Conservation (phyloP, 2,113 vertebrate species). For the Epinephelus lanceolatus region DNA sequence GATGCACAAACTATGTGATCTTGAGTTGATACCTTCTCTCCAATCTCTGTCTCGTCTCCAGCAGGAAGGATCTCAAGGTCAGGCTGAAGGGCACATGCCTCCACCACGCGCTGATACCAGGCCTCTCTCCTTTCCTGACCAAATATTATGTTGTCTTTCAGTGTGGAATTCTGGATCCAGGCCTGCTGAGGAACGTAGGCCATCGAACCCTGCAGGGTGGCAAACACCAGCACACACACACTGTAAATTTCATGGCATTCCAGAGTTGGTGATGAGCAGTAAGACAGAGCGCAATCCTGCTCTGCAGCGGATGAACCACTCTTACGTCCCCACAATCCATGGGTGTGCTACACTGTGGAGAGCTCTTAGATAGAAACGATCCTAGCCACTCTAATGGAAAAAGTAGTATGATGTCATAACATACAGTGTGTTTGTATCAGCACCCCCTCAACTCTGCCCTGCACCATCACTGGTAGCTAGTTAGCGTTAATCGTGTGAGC, state of each 20-base stretch:
- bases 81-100: conserved; percentile 91
- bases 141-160: conserved; percentile 92
- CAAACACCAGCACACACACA: background rate
- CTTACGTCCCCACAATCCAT: too few relatives aligned
- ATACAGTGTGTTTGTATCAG: too few relatives aligned
- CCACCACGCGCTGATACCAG: conserved; percentile 88
- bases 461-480: too few relatives aligned
- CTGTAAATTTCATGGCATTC: background rate
- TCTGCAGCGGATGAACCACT: background rate
- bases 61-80: conserved; percentile 93
- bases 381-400: background rate
- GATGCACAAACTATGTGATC: background rate
- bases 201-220: conserved; percentile 87
- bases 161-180: conserved; percentile 96
- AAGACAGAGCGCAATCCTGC: background rate
- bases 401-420: too few relatives aligned
- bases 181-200: conserved; percentile 97
- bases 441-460: too few relatives aligned
- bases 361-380: background rate
- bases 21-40: conserved; percentile 90
- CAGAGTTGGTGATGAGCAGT: background rate
- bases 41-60: conserved; percentile 93
- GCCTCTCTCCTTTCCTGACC: conserved; percentile 86
- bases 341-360: background rate
- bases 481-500: too few relatives aligned